These are phyloP conservation scores for Sciaenops ocellatus DNA, from an alignment of 2,797 vertebrate species.

Conservation along the genomic window DNA sequence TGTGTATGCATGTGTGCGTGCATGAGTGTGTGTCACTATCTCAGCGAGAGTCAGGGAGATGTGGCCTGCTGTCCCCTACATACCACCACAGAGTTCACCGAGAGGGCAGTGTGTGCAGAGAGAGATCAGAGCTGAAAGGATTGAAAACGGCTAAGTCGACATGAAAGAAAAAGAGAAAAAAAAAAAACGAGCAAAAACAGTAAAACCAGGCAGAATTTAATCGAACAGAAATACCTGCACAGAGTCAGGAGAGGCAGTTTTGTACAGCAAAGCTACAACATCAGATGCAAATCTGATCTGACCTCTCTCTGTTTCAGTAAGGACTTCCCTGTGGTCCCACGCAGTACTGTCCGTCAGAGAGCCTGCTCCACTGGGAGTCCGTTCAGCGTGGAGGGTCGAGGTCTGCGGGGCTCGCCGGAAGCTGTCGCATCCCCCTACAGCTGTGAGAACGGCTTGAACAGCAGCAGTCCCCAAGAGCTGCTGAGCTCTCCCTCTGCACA, in stretches of 20 bases:
- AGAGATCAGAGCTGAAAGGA: conserved; percentile 74
- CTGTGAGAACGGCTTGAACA: conserved; percentile 90
- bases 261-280: conserved; percentile 14
- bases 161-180: conserved; percentile 47
- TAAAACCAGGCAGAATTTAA: conserved; percentile 12
- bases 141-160: conserved; percentile 57
- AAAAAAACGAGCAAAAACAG: neutral
- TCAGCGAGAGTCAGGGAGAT: conserved; percentile 72
- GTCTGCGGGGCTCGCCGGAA: conserved; percentile 86
- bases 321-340: conserved; percentile 96
- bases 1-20: conserved; percentile 42
- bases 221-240: conserved; percentile 22
- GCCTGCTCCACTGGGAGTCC: conserved; percentile 90
- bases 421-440: conserved; percentile 90
- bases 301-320: conserved; percentile 83
- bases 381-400: conserved; percentile 87
- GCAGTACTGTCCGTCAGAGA: conserved; percentile 92
- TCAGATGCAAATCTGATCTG: neutral
- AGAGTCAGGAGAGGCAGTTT: neutral
- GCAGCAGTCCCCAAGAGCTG: conserved; percentile 89
- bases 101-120: conserved; percentile 73
- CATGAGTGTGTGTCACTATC: conserved; percentile 62
- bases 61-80: conserved; percentile 77
- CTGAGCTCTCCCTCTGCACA: conserved; percentile 87
- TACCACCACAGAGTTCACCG: conserved; percentile 79